A percentile compares a stretch with the other conserved stretches of the same genome.
These are phyloP conservation scores for Crotalus viridis DNA, from an alignment of 2,113 vertebrate species.

Conservation along the genomic window DNA sequence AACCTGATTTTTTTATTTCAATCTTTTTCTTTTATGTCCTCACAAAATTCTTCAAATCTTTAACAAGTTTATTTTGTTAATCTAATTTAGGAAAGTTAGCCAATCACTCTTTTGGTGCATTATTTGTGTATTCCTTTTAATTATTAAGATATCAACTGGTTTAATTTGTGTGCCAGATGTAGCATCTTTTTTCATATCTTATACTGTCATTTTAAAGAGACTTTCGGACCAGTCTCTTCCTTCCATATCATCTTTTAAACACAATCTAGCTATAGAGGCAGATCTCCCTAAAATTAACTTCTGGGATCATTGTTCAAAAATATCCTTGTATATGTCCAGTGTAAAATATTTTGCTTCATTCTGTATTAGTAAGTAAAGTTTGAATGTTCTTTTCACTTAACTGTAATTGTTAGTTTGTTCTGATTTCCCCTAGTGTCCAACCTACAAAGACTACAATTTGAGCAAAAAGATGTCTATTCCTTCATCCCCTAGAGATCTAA, in stretches of 20 bases:
- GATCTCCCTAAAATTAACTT: not conserved
- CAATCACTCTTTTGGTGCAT: not conserved
- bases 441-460: not conserved
- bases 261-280: not conserved
- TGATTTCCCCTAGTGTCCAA: not conserved
- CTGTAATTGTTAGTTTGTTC: not conserved
- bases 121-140: not conserved
- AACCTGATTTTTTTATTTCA: not conserved
- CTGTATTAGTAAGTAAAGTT: not conserved
- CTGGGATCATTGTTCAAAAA: not conserved
- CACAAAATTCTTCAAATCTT: not conserved
- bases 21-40: not conserved
- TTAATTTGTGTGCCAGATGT: not conserved
- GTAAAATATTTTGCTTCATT: not conserved
- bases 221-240: not conserved
- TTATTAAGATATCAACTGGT: not conserved
- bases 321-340: not conserved
- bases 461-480: not conserved
- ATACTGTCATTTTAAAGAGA: not conserved
- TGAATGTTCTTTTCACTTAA: not conserved
- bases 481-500: not conserved
- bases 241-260: not conserved
- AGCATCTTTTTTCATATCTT: not conserved
- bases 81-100: not conserved
- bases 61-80: not conserved